Percentiles rank a stretch among this genome's conserved stretches.
These are phyloP conservation scores for Drosophila planitibia DNA, from an alignment of 2,888 invertebrate species.

Conservation along the genomic window DNA sequence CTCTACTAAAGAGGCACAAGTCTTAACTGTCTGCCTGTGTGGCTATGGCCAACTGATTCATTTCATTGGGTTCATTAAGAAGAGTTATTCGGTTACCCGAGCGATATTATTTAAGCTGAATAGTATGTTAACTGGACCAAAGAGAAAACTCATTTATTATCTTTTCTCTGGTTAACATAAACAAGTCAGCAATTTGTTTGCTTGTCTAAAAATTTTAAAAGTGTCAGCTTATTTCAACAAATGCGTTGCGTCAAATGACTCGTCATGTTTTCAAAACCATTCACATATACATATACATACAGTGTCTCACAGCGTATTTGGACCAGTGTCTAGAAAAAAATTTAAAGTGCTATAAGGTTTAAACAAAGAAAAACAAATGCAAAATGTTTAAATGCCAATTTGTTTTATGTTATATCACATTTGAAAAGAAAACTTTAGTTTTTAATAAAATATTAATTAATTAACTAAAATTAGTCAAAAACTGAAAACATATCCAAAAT, in stretches of 20 bases:
- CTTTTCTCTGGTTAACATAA: background rate
- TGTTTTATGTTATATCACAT: too few species aligned
- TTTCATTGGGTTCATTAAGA: background rate
- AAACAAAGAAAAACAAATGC: too few species aligned
- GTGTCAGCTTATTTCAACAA: slow-evolving; percentile 1
- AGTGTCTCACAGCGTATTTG: too few species aligned
- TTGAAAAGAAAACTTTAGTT: too few species aligned
- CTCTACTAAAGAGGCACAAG: background rate
- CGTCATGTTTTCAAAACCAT: background rate
- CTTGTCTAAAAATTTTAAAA: background rate
- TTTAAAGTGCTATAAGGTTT: too few species aligned
- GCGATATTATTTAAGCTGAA: background rate
- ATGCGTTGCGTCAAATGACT: background rate
- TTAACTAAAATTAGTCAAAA: too few species aligned
- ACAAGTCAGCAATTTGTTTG: background rate
- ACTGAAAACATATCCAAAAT: too few species aligned
- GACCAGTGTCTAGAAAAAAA: too few species aligned
- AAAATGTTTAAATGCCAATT: too few species aligned
- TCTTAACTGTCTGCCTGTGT: background rate
- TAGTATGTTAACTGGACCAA: background rate
- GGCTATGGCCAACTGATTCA: background rate
- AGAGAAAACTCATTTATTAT: background rate
- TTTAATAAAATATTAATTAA: too few species aligned
- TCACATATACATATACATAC: too few species aligned
- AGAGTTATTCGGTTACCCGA: background rate